Evolutionary conservation across 1,140 invertebrate species (phyloP).

Genomic region (Musca vetustissima): DNA sequence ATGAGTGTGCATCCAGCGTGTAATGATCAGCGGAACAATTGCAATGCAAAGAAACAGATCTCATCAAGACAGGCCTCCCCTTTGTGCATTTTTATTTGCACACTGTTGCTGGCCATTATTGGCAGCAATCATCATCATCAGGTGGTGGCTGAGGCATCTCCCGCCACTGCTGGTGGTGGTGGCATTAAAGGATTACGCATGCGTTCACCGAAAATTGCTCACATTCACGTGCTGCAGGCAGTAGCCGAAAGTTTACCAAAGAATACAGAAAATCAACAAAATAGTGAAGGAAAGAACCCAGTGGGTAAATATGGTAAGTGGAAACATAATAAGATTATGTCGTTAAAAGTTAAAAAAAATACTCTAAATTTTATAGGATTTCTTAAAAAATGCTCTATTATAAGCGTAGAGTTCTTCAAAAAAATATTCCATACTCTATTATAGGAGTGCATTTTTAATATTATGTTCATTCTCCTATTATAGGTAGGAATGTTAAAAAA

Average conservation of each 20-base stretch:
- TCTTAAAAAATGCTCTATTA: no score
- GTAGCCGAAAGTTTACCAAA: conserved; percentile 17
- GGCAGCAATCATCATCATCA: background rate
- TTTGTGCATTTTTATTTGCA: conserved; percentile 1
- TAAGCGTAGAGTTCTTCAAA: no score
- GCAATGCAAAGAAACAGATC: no score
- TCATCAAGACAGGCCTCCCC: background rate
- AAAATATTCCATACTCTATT: no score
- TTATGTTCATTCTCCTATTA: no score
- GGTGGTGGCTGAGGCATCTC: background rate
- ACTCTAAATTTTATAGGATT: no score
- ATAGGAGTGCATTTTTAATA: no score
- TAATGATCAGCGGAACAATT: no score
- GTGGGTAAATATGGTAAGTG: conserved; percentile 28
- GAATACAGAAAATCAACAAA: conserved; percentile 25
- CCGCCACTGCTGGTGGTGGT: background rate
- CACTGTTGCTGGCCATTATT: conserved; percentile 6
- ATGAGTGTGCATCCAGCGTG: no score
- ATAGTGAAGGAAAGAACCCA: conserved; percentile 11
- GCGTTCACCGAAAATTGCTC: conserved; percentile 28
- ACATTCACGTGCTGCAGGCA: conserved; percentile 22
- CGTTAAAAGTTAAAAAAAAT: no score
- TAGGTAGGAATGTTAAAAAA: no score
- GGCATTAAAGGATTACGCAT: conserved; percentile 26
- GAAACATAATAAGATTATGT: no score